Conservation (phyloP, 2,113 vertebrate species). For the pig (Sus scrofa) region T2T-Sscrofa CM000822.6:3439001-3439500, state of each 20-base stretch:
- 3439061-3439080: background rate
- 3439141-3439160: accelerated
- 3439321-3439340: background rate
- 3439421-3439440: background rate
- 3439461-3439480: background rate
- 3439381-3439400: background rate
- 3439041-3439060: background rate
- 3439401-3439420: background rate
- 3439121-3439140: background rate
- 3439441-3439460: background rate
- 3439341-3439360: background rate
- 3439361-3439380: background rate
- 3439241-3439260: background rate
- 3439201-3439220: accelerated
- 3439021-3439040: too few relatives aligned
- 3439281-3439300: background rate
- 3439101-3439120: background rate
- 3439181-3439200: accelerated
- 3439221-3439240: accelerated
- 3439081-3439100: background rate
- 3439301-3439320: background rate
- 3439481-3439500: background rate
- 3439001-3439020: too few relatives aligned
- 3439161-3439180: background rate
- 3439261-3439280: background rate